Conservation (phyloP, 2,888 invertebrate species). For the Scaptodrosophila latifasciaeformis region DNA sequence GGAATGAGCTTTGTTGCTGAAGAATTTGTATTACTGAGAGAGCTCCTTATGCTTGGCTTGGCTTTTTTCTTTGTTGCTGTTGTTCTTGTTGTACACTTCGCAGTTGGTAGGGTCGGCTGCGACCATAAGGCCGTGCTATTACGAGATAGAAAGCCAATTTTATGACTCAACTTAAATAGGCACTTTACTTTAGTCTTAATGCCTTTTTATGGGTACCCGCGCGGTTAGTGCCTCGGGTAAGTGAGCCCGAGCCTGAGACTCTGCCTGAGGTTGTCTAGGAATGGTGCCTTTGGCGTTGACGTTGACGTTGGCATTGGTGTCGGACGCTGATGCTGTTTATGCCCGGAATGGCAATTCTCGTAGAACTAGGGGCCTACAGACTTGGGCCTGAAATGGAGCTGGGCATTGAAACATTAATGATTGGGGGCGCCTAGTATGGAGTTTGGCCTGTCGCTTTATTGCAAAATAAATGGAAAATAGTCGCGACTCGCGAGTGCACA, state of each 20-base stretch:
- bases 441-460: constrained; percentile 51
- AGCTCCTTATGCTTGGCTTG: neutral
- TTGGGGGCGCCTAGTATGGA: constrained; percentile 24
- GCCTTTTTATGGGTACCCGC: constrained; percentile 58
- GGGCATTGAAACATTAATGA: constrained; percentile 52
- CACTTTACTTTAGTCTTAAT: constrained; percentile 68
- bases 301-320: constrained; percentile 4
- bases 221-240: constrained; percentile 41
- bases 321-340: neutral
- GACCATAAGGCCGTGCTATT: constrained; percentile 23
- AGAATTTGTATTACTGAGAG: too few relatives aligned
- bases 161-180: constrained; percentile 70
- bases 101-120: neutral
- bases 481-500: constrained; percentile 44
- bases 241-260: neutral
- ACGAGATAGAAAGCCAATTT: constrained; percentile 68
- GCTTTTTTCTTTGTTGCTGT: neutral
- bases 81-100: neutral
- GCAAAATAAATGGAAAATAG: constrained; percentile 66
- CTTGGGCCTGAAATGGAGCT: neutral
- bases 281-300: constrained; percentile 8
- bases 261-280: constrained; percentile 8
- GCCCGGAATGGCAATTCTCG: neutral
- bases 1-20: too few relatives aligned
- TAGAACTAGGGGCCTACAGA: too few relatives aligned